Evolutionary conservation across 2,113 vertebrate genomes (phyloP).

Genomic region (Meleagris gallopavo): DNA sequence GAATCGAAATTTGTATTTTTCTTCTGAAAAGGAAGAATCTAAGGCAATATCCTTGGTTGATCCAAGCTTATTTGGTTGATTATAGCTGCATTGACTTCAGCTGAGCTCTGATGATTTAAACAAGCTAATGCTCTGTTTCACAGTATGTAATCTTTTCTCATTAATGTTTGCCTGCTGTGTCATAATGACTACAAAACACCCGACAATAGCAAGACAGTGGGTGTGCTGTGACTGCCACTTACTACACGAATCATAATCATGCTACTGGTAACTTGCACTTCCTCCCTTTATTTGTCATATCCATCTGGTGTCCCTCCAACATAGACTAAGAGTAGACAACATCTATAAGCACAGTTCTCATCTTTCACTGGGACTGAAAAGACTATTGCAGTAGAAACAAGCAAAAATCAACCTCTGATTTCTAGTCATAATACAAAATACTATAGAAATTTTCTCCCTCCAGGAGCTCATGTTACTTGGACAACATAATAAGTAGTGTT

Average conservation of each 20-base stretch:
- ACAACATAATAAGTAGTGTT: neutral
- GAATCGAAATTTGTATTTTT: neutral
- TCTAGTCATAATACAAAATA: neutral
- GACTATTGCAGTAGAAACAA: neutral
- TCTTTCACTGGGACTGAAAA: neutral
- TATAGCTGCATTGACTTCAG: neutral
- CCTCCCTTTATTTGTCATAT: slow-evolving; percentile 31
- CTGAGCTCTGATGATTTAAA: slow-evolving; percentile 4
- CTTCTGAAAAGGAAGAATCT: neutral
- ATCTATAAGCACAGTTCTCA: neutral
- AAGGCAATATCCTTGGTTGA: neutral
- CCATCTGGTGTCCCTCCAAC: slow-evolving; percentile 56
- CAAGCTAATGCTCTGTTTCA: neutral
- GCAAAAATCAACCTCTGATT: neutral
- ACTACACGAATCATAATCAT: slow-evolving; percentile 15
- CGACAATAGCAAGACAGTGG: slow-evolving; percentile 57
- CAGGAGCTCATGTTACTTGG: neutral
- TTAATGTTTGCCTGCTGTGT: slow-evolving; percentile 68
- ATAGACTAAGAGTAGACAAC: neutral
- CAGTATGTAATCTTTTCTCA: slow-evolving; percentile 13
- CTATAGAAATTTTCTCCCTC: neutral
- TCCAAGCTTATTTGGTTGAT: too few relatives aligned
- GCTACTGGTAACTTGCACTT: neutral
- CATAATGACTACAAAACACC: slow-evolving; percentile 44
- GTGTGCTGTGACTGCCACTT: slow-evolving; percentile 55